phyloP scores from a whole-genome alignment of 1,140 invertebrate species.

The Aphidius gifuensis region DNA sequence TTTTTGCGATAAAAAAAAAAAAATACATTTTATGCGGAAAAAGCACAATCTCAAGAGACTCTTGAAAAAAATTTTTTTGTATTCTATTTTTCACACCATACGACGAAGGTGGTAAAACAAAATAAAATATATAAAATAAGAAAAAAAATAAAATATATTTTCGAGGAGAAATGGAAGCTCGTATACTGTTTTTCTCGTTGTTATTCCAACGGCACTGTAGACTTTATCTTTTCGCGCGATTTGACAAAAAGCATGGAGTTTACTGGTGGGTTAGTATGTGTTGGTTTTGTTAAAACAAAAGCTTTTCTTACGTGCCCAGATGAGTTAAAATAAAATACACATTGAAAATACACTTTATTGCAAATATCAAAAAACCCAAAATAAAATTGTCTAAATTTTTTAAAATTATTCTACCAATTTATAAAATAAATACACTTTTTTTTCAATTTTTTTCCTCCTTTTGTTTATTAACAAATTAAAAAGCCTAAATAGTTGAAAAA shows the following conservation, averaged over 20 bases:
- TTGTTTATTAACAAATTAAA: too few relatives aligned
- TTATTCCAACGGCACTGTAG: slow-evolving; percentile 27
- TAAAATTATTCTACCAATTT: too few relatives aligned
- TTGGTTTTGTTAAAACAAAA: slow-evolving; percentile 30
- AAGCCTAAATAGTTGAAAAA: too few relatives aligned
- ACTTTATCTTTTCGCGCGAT: slow-evolving; percentile 43
- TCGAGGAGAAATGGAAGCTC: neutral
- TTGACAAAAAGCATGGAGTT: slow-evolving; percentile 32
- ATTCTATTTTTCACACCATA: slow-evolving; percentile 11
- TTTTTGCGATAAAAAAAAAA: slow-evolving; percentile 3
- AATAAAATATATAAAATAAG: neutral
- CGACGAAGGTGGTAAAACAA: slow-evolving; percentile 12
- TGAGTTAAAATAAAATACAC: neutral
- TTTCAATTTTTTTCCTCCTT: too few relatives aligned
- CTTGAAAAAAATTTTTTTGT: neutral
- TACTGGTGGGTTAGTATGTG: slow-evolving; percentile 5
- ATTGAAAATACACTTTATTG: too few relatives aligned
- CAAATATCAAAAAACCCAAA: too few relatives aligned
- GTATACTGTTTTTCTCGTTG: slow-evolving; percentile 1
- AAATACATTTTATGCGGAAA: neutral
- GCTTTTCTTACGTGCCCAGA: slow-evolving; percentile 14
- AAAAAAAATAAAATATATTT: too few relatives aligned
- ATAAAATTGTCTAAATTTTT: too few relatives aligned
- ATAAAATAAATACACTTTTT: too few relatives aligned
- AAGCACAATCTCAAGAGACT: slow-evolving; percentile 19